Evolutionary conservation across 2,113 vertebrate genomes (phyloP), one percentile per base, ranked within the genome.

Genomic region (Raphicerus campestris): DNA sequence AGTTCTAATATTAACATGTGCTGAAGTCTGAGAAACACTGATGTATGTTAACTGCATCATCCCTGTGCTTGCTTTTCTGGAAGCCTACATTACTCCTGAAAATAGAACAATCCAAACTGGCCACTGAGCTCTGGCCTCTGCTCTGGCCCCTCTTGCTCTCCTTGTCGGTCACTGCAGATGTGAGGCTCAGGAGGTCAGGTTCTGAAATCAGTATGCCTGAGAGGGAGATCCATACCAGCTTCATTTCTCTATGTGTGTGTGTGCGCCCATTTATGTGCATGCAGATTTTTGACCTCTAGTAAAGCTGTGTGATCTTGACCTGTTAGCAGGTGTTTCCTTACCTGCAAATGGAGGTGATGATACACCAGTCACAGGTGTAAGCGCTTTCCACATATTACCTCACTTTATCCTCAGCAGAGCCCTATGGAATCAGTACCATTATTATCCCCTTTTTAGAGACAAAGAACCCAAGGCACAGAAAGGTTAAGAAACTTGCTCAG

Each of bases 391-490:
- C 39, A 7, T 22, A 78, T 16, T 3, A 55, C 61, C 8, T 53
- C 83, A 51, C 49, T 61, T 66, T 77, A 55, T 10, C 39, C 73
- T 91, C 61, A 86, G 8, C 45, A 60, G 8, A 55, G 51, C 14
- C 5, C 28, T 89, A 10, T 1, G 15, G 53, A 96, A 58, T 66
- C 22, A 70, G n/a, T 20, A 58, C n/a, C 35, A 4, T 78, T 51
- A 39, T 56, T 22, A 49, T 15, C 77, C 66, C 61, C 51, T 32
- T 42, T 88, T 53, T 83, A 82, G 35, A 96, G 91, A 73, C 56
- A 70, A 58, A 19, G 45, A n/a, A 26, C 42, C 58, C 0, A 24
- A 55, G 58, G 42, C 22, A 58, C 28, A 55, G 78, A 22, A 11
- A 55, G 58, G 22, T 77, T 73, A 63, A 61, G 53, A 77, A 45